phyloP scores from a whole-genome alignment of 2,888 invertebrate species.

The Temnothorax ravouxi region DNA sequence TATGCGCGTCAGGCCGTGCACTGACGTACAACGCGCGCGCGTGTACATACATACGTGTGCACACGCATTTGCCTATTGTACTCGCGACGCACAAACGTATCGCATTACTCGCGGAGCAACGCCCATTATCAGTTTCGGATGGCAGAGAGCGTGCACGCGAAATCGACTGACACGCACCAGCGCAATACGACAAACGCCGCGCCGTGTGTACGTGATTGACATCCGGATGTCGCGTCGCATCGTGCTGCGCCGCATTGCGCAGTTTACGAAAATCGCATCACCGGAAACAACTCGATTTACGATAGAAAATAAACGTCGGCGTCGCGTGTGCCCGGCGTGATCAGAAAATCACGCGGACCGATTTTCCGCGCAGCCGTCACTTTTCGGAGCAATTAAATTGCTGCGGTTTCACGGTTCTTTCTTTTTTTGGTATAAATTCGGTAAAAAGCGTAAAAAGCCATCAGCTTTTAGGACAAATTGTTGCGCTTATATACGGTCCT shows the following conservation, averaged over 20 bases:
- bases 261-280: conserved; percentile 45
- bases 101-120: conserved; percentile 80
- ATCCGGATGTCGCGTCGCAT: conserved; percentile 48
- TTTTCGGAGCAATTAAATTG: conserved; percentile 24
- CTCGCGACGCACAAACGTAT: conserved; percentile 79
- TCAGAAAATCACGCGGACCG: conserved; percentile 34
- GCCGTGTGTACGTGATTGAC: conserved; percentile 59
- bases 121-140: conserved; percentile 81
- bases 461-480: conserved; percentile 21
- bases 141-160: conserved; percentile 74
- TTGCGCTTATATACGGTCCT: background rate
- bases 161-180: conserved; percentile 66
- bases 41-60: background rate
- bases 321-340: conserved; percentile 6
- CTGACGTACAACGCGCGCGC: conserved; percentile 28
- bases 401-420: background rate
- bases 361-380: background rate
- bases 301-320: conserved; percentile 23
- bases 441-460: background rate
- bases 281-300: conserved; percentile 29
- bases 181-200: conserved; percentile 65
- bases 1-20: conserved; percentile 10
- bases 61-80: conserved; percentile 26
- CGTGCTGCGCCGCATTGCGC: background rate
- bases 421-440: background rate